Evolutionary conservation across 2,888 invertebrate genomes (phyloP), one percentile per base, ranked within the genome.

Genomic region (Epinotia ramella): DNA sequence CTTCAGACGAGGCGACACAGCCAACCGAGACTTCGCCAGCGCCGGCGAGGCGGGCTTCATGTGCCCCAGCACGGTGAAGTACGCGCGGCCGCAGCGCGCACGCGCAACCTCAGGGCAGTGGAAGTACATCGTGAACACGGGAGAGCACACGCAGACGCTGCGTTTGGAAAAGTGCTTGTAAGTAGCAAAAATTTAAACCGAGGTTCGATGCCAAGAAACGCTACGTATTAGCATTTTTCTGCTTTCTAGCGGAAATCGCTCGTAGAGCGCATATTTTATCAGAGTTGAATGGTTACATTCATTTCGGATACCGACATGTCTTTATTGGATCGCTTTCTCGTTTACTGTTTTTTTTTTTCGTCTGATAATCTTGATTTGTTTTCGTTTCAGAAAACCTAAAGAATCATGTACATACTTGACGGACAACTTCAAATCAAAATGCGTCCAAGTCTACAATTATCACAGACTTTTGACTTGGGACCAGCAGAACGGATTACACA

Each of bases 101-200:
- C 95, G 97, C 69, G 97, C 97, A 0, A 97, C 97, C 0, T 96
- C 96, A 1, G 97, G 97, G 0, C 95, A 96, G 80, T 98, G 98
- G 97, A 97, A 97, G 85, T 97, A 96, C 84, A 97, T 98, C 80
- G 97, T 98, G 64, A 98, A 98, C 83, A 97, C 97, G 0, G 97
- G 97, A 0, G 97, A 97, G 78, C 97, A 97, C 83, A 97, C 97
- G 9, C 98, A 98, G 91, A 98, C 97, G 0, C 86, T 98, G 68
- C 91, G 98, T 11, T 91, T 98, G 75, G 98, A 98, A 86, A 97
- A 97, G 86, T 98, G 98, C 93, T 94, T 96, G 96, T 96, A 86
- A 96, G 96, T 95, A 57, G 12, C 5, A 2, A 60, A 57, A 20
- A 3, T 1, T 1, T 16, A 3, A 13, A n/a, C 13, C n/a, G 9